Percentiles rank a stretch among this genome's conserved stretches.
phyloP scores from a whole-genome alignment of 2,888 invertebrate genomes.

The Scaptomyza parva region DNA sequence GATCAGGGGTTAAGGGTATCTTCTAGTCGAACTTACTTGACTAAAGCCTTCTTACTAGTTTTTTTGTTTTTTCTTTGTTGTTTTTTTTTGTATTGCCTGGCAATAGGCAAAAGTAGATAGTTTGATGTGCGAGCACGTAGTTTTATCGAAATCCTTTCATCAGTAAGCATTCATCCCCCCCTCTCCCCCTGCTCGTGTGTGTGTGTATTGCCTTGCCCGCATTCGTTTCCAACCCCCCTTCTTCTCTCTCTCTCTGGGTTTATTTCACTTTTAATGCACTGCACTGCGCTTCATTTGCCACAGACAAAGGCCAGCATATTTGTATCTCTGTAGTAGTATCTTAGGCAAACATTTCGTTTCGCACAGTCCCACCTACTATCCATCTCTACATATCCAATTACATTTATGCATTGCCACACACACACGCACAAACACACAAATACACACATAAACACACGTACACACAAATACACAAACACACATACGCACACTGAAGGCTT shows the following conservation, averaged over 20 bases:
- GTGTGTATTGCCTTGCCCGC: slow-evolving; percentile 5
- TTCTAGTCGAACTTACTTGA: too few species aligned
- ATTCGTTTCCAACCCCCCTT: not conserved
- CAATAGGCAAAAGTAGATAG: slow-evolving; percentile 16
- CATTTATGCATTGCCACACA: not conserved
- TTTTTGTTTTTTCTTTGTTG: too few species aligned
- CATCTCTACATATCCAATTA: not conserved
- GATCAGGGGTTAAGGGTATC: too few species aligned
- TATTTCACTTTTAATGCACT: not conserved
- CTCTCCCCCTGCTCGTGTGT: too few species aligned
- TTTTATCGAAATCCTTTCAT: not conserved
- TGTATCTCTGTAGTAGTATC: slow-evolving; percentile 3
- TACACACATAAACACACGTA: not conserved
- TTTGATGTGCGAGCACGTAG: slow-evolving; percentile 15
- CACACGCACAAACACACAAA: not conserved
- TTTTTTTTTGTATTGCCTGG: too few species aligned
- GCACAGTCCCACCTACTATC: not conserved
- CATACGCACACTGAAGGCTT: not conserved
- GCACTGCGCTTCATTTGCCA: slow-evolving; percentile 24
- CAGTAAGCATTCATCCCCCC: not conserved
- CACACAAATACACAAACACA: not conserved
- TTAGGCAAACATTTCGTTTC: slow-evolving; percentile 29
- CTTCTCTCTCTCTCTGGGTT: not conserved
- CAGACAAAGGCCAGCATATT: slow-evolving; percentile 23
- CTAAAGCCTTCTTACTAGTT: too few species aligned